phyloP scores from a whole-genome alignment of 1,140 invertebrate species.

The Proales similis region DNA sequence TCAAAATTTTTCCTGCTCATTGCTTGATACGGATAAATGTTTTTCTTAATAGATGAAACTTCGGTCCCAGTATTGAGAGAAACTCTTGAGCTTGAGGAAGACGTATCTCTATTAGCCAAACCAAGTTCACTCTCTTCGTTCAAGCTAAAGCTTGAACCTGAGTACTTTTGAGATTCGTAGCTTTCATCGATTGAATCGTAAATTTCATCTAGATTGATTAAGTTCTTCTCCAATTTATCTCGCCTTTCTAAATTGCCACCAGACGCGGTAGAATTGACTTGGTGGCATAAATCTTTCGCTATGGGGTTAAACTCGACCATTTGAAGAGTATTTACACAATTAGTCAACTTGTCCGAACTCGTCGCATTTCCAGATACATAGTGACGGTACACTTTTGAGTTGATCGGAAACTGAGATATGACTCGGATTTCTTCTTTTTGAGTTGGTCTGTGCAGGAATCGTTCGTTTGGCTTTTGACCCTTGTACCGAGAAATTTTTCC shows the following conservation, averaged over 20 bases:
- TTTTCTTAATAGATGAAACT: background rate
- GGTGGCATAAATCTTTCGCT: background rate
- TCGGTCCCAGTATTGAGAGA: background rate
- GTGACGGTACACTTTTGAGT: constrained; percentile 34
- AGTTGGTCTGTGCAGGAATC: too few species aligned
- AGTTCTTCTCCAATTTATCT: background rate
- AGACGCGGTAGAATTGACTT: background rate
- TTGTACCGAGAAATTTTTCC: too few species aligned
- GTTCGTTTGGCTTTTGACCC: too few species aligned
- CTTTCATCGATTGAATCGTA: constrained; percentile 36
- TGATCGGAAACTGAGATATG: constrained; percentile 24
- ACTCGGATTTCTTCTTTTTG: constrained; percentile 5
- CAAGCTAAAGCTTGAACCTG: background rate
- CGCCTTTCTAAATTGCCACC: background rate
- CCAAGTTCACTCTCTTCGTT: too few species aligned
- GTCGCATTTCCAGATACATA: constrained; percentile 25
- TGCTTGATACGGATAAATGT: background rate
- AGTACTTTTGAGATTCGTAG: constrained; percentile 6
- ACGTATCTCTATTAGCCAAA: background rate
- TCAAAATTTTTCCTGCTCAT: background rate
- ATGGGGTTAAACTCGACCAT: background rate
- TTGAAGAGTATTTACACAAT: background rate
- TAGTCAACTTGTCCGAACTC: constrained; percentile 5
- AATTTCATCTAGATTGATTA: constrained; percentile 1
- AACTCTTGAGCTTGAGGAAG: background rate